Conservation (phyloP, 2,888 invertebrate genomes). For the Eupithecia subfuscata region DNA sequence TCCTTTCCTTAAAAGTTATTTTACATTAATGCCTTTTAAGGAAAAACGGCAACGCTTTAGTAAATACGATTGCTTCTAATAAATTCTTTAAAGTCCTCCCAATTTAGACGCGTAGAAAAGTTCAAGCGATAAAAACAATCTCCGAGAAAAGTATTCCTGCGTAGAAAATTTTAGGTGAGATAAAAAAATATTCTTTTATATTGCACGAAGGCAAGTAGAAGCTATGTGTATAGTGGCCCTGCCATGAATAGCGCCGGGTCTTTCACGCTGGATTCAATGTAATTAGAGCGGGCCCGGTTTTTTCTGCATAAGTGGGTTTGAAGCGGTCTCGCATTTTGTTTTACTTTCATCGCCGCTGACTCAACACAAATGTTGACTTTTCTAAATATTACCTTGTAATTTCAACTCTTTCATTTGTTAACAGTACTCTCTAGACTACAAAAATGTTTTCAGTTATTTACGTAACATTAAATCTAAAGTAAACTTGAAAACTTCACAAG, state of each 20-base stretch:
- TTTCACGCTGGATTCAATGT: constrained; percentile 75
- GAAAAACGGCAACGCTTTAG: constrained; percentile 46
- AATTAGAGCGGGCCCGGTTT: constrained; percentile 73
- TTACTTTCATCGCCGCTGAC: constrained; percentile 51
- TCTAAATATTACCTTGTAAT: background rate
- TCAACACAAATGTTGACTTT: constrained; percentile 24
- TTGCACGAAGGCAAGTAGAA: constrained; percentile 50
- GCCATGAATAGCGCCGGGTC: constrained; percentile 67
- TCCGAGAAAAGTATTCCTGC: constrained; percentile 6
- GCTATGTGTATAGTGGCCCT: constrained; percentile 56
- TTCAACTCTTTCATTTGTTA: constrained; percentile 3
- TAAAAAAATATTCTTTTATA: constrained; percentile 53
- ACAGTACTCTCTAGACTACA: background rate
- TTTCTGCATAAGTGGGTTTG: constrained; percentile 72
- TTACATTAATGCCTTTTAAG: constrained; percentile 46
- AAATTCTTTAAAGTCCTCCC: constrained; percentile 44
- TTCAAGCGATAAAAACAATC: constrained; percentile 6
- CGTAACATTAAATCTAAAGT: background rate
- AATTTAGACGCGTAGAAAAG: constrained; percentile 28
- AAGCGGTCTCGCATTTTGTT: constrained; percentile 63
- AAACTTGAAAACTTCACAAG: background rate
- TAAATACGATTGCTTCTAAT: constrained; percentile 45
- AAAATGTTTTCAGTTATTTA: background rate
- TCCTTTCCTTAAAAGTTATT: constrained; percentile 45
- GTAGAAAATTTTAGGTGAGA: constrained; percentile 34